Percentiles rank a stretch among this genome's conserved stretches.
Evolutionary conservation across 2,797 vertebrate genomes (phyloP).

Genomic region (Micromesistius poutassou): DNA sequence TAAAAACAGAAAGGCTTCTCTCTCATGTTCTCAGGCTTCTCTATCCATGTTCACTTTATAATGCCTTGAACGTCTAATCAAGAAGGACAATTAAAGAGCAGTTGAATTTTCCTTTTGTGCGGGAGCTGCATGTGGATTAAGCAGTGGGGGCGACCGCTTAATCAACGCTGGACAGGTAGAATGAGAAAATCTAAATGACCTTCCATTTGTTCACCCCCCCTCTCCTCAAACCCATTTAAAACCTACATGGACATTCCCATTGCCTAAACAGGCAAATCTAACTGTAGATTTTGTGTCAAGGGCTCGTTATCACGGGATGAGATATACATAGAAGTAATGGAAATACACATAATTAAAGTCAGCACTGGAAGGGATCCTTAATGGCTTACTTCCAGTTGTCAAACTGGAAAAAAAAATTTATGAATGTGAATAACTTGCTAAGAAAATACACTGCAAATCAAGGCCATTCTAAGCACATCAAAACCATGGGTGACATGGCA

Average conservation of each 20-base stretch:
- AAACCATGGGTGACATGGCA: background rate
- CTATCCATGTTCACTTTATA: conserved; percentile 5
- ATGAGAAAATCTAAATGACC: background rate
- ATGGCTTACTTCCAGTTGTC: background rate
- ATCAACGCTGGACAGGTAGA: conserved; percentile 7
- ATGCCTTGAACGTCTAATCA: conserved; percentile 10
- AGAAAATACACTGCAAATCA: background rate
- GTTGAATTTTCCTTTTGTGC: background rate
- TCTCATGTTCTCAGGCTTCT: too few species aligned
- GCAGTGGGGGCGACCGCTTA: conserved; percentile 1
- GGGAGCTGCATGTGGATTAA: conserved; percentile 14
- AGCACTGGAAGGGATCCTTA: background rate
- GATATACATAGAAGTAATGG: background rate
- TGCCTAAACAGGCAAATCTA: background rate
- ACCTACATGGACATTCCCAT: conserved; percentile 6
- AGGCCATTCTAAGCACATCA: background rate
- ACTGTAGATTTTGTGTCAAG: background rate
- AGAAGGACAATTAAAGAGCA: conserved; percentile 7
- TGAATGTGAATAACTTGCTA: background rate
- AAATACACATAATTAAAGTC: background rate
- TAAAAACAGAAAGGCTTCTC: conserved; percentile 7
- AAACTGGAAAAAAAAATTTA: too few species aligned
- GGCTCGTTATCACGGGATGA: background rate
- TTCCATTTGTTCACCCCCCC: conserved; percentile 4
- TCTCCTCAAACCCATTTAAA: conserved; percentile 4